Evolutionary conservation across 2,797 vertebrate genomes (phyloP), one percentile per base, ranked within the genome.

Genomic region (Chaetophractus vellerosus): DNA sequence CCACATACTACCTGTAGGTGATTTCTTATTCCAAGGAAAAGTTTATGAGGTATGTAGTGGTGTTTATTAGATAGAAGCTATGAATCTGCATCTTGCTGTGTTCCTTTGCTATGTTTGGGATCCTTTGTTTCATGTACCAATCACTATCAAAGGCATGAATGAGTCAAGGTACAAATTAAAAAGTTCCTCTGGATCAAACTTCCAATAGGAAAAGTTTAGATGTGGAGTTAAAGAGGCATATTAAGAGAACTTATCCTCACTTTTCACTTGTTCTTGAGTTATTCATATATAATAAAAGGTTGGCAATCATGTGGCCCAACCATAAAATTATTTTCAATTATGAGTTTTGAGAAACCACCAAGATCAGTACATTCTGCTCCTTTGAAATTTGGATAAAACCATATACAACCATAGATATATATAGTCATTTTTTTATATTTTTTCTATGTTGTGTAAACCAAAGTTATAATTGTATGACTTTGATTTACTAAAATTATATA

Each of bases 381-480:
- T 92, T 96, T 98, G 96, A 97, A 98, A 98, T 98, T 97, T 98
- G 96, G 95, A 96, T 98, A 50, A 50, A 96, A 98, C 97, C 38
- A 96, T 81, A 92, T 84, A 97, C 68, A 69, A 93, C 48, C 61
- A 11, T 90, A 90, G 3, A 38, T 38, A 38, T 96, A 97, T 97
- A 96, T 82, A 88, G 92, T 98, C 94, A 97, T 97, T 98, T 98
- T 98, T 98, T 38, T 38, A 98, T 98, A 98, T 98, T 98, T 98
- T 98, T 98, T 98, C 98, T 98, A 98, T 98, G 98, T 98, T 98
- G 98, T 98, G 97, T 97, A 98, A 98, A 98, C 94, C 97, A 98
- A 97, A 98, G 98, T 84, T 97, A 98, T 98, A 98, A 98, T 98
- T 98, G 98, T 98, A 96, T 98, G 98, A 98, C 97, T 97, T 95